phyloP scores from a whole-genome alignment of 2,797 vertebrate genomes.

The Gila robusta region DNA sequence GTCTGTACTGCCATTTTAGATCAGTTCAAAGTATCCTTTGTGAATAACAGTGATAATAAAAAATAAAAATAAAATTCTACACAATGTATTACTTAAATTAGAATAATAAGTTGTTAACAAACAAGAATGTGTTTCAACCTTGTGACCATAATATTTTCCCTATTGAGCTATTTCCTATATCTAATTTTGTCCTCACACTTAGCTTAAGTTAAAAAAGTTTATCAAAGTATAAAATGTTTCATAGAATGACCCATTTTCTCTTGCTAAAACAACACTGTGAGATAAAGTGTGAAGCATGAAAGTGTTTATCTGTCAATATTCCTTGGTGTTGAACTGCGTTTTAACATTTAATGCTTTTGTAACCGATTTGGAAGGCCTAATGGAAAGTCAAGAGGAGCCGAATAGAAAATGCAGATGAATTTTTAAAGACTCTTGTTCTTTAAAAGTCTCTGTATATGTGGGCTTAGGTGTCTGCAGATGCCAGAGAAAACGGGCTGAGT shows the following conservation, averaged over 20 bases:
- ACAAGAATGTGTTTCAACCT: not conserved
- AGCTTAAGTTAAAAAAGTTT: too few species aligned
- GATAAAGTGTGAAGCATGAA: not conserved
- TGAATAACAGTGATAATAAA: too few species aligned
- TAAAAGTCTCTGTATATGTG: conserved; percentile 27
- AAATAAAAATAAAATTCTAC: too few species aligned
- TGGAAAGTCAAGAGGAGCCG: conserved; percentile 2
- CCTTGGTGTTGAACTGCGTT: conserved; percentile 1
- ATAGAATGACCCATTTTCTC: not conserved
- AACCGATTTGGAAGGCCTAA: conserved; percentile 27
- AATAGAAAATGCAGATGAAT: conserved; percentile 25
- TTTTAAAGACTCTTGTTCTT: conserved; percentile 31
- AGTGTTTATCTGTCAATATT: conserved; percentile 37
- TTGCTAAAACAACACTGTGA: not conserved
- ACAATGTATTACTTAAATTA: not conserved
- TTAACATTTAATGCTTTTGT: conserved; percentile 50
- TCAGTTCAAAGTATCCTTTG: not conserved
- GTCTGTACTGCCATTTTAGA: not conserved
- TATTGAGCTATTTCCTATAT: not conserved
- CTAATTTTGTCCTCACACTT: not conserved
- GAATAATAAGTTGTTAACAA: not conserved
- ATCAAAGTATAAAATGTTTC: not conserved
- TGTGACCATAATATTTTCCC: not conserved
- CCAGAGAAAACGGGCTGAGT: conserved; percentile 11
- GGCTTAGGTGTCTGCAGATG: conserved; percentile 19